Conservation (phyloP, 1,140 invertebrate genomes). For the Eurytemora carolleeae region DNA sequence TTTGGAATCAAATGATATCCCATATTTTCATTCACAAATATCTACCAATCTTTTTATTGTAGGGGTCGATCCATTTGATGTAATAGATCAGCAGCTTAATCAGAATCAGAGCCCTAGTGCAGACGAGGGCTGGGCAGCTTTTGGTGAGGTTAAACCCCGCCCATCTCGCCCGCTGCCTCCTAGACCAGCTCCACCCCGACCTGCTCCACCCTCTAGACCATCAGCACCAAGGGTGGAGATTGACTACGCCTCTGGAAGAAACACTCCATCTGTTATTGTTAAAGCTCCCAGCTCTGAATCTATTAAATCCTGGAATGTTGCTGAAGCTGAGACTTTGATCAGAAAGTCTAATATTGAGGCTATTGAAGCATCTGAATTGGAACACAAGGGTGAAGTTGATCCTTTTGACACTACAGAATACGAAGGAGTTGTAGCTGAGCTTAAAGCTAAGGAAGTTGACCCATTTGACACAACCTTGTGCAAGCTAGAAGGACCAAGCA, state of each 20-base stretch:
- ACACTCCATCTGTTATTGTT: conserved; percentile 8
- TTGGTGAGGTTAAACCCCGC: not conserved
- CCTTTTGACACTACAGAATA: conserved; percentile 13
- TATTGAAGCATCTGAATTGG: not conserved
- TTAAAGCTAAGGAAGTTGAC: conserved; percentile 14
- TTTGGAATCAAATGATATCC: too few species aligned
- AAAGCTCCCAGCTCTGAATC: conserved; percentile 15
- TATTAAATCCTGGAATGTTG: conserved; percentile 15
- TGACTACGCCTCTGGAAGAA: not conserved
- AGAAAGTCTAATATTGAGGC: conserved; percentile 3
- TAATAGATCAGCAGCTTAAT: not conserved
- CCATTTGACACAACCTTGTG: conserved; percentile 21
- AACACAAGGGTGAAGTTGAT: conserved; percentile 7
- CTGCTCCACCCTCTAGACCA: not conserved
- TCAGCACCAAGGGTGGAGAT: not conserved
- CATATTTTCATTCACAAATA: too few species aligned
- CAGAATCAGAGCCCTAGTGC: not conserved
- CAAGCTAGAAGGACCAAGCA: conserved; percentile 18
- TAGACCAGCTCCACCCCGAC: conserved; percentile 1
- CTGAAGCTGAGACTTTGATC: conserved; percentile 8
- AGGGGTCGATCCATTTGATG: not conserved
- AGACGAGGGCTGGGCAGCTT: conserved; percentile 4
- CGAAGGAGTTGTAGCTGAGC: not conserved
- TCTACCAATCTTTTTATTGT: too few species aligned
- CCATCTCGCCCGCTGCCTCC: too few species aligned